A percentile compares a stretch with the other conserved stretches of the same genome.
These are phyloP conservation scores for Apis dorsata DNA, from an alignment of 1,140 invertebrate species.

Conservation along the genomic window DNA sequence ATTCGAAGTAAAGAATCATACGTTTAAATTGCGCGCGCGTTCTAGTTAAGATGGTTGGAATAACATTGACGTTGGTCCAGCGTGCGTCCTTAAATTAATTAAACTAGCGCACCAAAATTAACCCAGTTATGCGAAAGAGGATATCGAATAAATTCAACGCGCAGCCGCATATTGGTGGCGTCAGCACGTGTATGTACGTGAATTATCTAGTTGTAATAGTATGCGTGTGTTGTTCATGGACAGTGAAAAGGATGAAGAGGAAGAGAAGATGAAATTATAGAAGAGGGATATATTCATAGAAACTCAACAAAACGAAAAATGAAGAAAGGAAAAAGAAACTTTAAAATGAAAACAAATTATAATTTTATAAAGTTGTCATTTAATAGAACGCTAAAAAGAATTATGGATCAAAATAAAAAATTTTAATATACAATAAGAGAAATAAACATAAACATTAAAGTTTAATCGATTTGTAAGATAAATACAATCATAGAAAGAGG, in stretches of 20 bases:
- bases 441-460: too few species aligned
- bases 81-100: conserved; percentile 69
- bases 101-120: conserved; percentile 67
- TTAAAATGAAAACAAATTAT: too few species aligned
- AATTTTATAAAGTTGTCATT: too few species aligned
- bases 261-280: neutral
- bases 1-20: neutral
- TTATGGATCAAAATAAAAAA: too few species aligned
- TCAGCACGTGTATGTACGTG: neutral
- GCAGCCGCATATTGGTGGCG: conserved; percentile 69
- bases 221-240: neutral
- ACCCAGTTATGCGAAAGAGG: conserved; percentile 72
- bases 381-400: neutral
- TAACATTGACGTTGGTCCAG: neutral
- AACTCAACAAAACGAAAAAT: neutral
- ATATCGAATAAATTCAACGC: conserved; percentile 76
- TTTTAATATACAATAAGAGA: too few species aligned
- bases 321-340: neutral
- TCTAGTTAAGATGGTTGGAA: neutral
- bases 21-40: neutral
- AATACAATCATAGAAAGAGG: too few species aligned
- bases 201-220: neutral
- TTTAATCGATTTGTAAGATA: too few species aligned
- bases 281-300: too few species aligned
- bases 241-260: neutral